phyloP scores from a whole-genome alignment of 2,888 invertebrate genomes.

The Nemotelus nigrinus region DNA sequence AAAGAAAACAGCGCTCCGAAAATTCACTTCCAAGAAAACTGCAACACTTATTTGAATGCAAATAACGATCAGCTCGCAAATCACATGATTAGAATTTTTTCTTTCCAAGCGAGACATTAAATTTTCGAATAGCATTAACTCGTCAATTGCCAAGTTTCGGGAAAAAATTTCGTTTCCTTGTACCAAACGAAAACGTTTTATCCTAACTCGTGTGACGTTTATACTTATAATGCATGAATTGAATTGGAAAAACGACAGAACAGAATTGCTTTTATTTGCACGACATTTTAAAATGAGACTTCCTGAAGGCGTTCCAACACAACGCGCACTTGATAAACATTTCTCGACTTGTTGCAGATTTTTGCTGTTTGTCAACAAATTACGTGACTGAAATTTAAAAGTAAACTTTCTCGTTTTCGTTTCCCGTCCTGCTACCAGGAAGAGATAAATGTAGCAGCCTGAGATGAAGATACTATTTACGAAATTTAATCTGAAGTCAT shows the following conservation, averaged over 20 bases:
- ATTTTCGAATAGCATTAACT: too few relatives aligned
- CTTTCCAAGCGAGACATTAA: too few relatives aligned
- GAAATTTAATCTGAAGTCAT: conserved; percentile 26
- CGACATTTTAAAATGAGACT: conserved; percentile 30
- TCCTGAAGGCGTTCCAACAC: conserved; percentile 6
- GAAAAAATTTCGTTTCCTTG: too few relatives aligned
- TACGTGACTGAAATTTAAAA: conserved; percentile 40
- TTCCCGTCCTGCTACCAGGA: background rate
- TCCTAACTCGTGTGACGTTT: too few relatives aligned
- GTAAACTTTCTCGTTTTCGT: background rate
- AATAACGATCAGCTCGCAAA: too few relatives aligned
- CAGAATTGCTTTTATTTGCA: background rate
- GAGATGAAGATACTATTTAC: conserved; percentile 30
- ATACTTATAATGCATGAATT: too few relatives aligned
- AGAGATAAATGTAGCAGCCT: background rate
- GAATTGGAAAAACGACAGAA: background rate
- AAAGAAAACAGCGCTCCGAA: too few relatives aligned
- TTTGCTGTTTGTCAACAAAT: conserved; percentile 42
- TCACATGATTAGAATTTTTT: too few relatives aligned
- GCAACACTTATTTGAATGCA: too few relatives aligned
- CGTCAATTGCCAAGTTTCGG: too few relatives aligned
- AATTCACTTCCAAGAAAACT: too few relatives aligned
- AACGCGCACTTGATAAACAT: conserved; percentile 17
- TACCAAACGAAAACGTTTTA: too few relatives aligned
- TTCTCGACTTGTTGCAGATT: conserved; percentile 40